Conservation (phyloP, 1,140 invertebrate species). For the Microvelia longipes region DNA sequence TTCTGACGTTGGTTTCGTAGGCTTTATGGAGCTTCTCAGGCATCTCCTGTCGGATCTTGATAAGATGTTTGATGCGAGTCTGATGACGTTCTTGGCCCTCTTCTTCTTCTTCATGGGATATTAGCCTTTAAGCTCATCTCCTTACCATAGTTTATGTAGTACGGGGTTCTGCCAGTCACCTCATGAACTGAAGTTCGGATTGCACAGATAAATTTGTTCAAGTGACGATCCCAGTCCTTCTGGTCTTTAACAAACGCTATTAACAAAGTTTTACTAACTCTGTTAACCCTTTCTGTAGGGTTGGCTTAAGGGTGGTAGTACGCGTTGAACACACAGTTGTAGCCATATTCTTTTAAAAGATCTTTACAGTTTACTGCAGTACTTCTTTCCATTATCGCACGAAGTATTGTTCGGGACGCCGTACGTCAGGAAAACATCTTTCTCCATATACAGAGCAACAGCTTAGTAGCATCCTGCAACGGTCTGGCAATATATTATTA, state of each 20-base stretch:
- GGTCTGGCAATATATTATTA: not conserved
- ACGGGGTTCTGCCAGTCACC: not conserved
- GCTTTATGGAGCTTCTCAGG: no score
- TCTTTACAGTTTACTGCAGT: not conserved
- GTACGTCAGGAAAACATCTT: not conserved
- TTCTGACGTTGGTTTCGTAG: no score
- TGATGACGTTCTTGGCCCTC: no score
- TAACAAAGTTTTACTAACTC: conserved; percentile 30
- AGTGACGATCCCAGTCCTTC: conserved; percentile 21
- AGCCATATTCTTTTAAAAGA: not conserved
- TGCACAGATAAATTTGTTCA: not conserved
- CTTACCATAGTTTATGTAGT: not conserved
- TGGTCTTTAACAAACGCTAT: conserved; percentile 26
- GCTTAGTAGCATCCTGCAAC: not conserved
- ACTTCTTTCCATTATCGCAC: not conserved
- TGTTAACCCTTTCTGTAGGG: conserved; percentile 30
- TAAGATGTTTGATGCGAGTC: no score
- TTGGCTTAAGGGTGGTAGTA: conserved; percentile 26
- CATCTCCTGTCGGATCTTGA: no score
- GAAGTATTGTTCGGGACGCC: not conserved
- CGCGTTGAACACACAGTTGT: not conserved
- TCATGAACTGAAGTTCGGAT: not conserved
- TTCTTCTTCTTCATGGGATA: no score
- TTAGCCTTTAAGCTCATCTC: no score
- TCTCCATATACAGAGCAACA: not conserved